Base-by-base conservation (phyloP, 2,888 invertebrate genomes). In the Willowsia nigromaculata region DNA sequence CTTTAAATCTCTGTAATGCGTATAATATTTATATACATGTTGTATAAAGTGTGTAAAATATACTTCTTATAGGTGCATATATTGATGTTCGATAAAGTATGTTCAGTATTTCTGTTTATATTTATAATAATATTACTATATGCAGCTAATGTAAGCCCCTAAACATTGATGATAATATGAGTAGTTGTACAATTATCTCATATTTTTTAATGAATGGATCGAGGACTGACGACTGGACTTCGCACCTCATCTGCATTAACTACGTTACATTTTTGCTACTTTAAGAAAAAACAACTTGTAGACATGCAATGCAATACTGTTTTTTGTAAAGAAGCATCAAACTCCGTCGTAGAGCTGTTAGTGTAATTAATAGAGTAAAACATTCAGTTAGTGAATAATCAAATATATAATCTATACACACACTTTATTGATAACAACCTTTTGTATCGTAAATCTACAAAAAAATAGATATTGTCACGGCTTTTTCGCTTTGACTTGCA, bases 171-270 rank as follows among this genome's bases (percentile, higher is more conserved):
- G 27, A 9, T 15, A 27, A 25, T 80, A 78, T 33, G 18, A 6
- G 71, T 18, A 40, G 71, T 37, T 18, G 37, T 18, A 68, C 37
- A 68, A 65, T 65, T 71, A 11, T 71, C 15, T 71, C 9, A 40
- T 71, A 43, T 71, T 71, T 76, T 68, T 53, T 68, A 53, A 50
- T 78, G 68, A 33, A 56, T 47, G 62, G 74, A 88, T 74, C 47
- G 87, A 88, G 87, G 82, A 82, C 87, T 88, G 87, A 82, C 87
- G 87, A 88, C 87, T 88, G 87, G 87, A 81, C 82, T 87, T 88
- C 87, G 81, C 87, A 88, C 87, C 71, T 88, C 87, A 33, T 71
- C 82, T 84, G 43, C 43, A 68, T 33, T 47, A 43, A 37, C 18
- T 33, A n/a, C 33, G 78, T 56, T 37, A 50, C 5, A 40, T 40